Evolutionary conservation across 2,797 vertebrate genomes (phyloP), one percentile per base, ranked within the genome.

Genomic region (Syngnathus rostellatus): DNA sequence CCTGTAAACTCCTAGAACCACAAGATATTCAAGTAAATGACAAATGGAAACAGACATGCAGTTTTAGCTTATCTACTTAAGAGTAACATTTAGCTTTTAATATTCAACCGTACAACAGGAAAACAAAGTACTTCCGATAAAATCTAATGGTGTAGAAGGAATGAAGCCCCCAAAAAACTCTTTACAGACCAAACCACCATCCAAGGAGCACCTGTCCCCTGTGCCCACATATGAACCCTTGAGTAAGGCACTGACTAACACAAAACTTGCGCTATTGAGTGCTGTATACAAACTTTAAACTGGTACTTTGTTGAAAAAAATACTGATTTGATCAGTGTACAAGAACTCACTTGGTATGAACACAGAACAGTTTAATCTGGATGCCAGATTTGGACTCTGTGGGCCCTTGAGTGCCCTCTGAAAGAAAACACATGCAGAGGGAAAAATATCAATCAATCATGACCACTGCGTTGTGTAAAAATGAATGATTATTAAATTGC

Each of bases 351-450:
- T 98, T 99, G 62, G 97, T 98, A 83, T 99, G 97, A 66, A 99
- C 96, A 75, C 97, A 99, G 85, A 95, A 99, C 55, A 99, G 94
- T 81, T 98, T 98, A 83, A 99, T 98, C 77, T 97, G 93, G 72
- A 98, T 95, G 1, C 94, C 95, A 0, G 94, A 93, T 69, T 93
- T 93, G 6, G 93, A 95, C 73, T 95, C 95, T 23, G 93, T 80
- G 16, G 89, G 80, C 79, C 95, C 95, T 55, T 94, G 93, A 65
- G 80, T 74, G 66, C 94, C 94, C 77, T 98, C 97, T 99, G 85
- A 11, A 89, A 87, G 55, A 3, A 65, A 71, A 66, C 61, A 72
- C 8, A 62, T 8, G 72, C 37, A 73, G 0, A 17, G 16, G 31
- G 11, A 14, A 25, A 39, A 64, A 59, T 17, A 62, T 62, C 45